Evolutionary conservation across 2,797 vertebrate species (phyloP).

Genomic region (Anisognathus igniventris): DNA sequence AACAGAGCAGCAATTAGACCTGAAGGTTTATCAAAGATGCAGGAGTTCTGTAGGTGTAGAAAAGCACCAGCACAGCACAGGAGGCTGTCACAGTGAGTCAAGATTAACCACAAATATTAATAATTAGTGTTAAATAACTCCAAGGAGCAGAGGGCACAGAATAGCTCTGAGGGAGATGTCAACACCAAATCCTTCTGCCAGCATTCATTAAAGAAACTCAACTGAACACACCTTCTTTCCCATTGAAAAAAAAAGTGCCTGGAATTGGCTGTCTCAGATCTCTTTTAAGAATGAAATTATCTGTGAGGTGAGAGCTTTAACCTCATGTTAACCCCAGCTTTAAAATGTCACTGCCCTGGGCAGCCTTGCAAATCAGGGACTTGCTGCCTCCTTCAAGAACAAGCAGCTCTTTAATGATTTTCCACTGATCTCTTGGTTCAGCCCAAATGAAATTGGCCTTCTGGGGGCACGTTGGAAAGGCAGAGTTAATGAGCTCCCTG

Average conservation of each 20-base stretch:
- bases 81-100: neutral
- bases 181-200: neutral
- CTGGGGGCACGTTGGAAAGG: neutral
- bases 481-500: neutral
- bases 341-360: neutral
- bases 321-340: conserved; percentile 41
- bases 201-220: neutral
- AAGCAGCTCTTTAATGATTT: conserved; percentile 41
- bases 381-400: conserved; percentile 20
- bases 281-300: conserved; percentile 34
- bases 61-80: neutral
- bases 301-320: conserved; percentile 51
- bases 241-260: neutral
- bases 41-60: neutral
- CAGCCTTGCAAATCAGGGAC: conserved; percentile 55
- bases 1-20: neutral
- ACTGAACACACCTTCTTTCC: neutral
- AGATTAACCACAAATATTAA: neutral
- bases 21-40: neutral
- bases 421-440: conserved; percentile 32
- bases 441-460: conserved; percentile 20
- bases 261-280: neutral
- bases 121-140: neutral
- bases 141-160: neutral
- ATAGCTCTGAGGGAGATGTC: neutral